These are phyloP conservation scores for Barnardius zonarius DNA, from an alignment of 2,113 vertebrate genomes.

Conservation along the genomic window DNA sequence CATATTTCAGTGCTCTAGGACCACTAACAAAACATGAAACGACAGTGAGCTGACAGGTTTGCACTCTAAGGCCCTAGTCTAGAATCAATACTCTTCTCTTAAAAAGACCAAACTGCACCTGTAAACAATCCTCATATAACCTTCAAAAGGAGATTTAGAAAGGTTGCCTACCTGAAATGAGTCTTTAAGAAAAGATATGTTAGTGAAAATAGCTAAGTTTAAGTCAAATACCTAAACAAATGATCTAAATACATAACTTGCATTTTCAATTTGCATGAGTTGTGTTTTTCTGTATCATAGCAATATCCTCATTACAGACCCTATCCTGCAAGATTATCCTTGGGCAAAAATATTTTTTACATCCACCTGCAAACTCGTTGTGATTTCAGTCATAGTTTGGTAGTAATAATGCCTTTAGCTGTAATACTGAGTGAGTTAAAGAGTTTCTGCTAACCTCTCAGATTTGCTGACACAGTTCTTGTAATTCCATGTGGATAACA, in stretches of 20 bases:
- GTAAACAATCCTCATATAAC: neutral
- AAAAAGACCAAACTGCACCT: neutral
- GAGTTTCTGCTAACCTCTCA: neutral
- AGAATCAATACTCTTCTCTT: neutral
- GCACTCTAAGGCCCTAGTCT: neutral
- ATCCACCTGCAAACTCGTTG: neutral
- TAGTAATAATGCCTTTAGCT: neutral
- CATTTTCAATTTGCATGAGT: neutral
- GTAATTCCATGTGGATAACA: neutral
- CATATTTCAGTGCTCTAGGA: neutral
- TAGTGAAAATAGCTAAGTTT: neutral
- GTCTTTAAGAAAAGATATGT: neutral
- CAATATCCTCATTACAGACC: slow-evolving; percentile 14
- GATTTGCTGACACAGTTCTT: neutral
- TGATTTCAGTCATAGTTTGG: neutral
- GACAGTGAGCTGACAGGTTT: neutral
- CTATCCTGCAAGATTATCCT: neutral
- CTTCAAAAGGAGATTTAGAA: neutral
- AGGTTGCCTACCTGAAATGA: neutral
- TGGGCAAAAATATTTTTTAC: neutral
- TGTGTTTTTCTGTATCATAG: neutral
- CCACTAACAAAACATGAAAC: neutral
- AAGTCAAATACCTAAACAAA: neutral
- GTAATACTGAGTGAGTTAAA: neutral
- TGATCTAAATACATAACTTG: slow-evolving; percentile 18